Base-by-base conservation (phyloP, 2,113 vertebrate species). In the Laticauda colubrina region DNA sequence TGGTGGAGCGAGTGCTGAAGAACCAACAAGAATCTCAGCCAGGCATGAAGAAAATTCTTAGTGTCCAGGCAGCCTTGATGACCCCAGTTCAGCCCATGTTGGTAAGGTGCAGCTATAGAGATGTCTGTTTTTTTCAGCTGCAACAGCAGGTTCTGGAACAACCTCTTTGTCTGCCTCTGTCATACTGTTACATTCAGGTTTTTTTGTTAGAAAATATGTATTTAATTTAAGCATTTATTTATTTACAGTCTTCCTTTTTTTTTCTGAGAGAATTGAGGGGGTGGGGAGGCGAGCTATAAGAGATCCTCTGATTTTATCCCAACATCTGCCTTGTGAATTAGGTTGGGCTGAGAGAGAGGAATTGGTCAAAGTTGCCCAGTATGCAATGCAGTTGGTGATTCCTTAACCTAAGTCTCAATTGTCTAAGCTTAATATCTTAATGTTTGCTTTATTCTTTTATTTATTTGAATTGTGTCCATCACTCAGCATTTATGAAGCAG, bases 81-180 rank as follows among this genome's bases (percentile, higher is more conserved):
- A 99, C 99, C 5, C 99, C 99, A 0, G 99, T 99, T 55, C 99
- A 99, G 97, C 99, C 99, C 91, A 99, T 99, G 99, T 96, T 99
- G 98, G 99, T 99, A 94, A 97, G 94, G 56, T 24, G 39, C 51
- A 8, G 5, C 15, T 7, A n/a, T 29, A 69, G 61, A 34, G 64
- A 69, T 69, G 29, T 34, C 29, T 5, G 48, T 34, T 29, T n/a
- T 87, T 34, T 51, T 87, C 26, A 29, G 86, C 2, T 54, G 51
- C 11, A 39, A n/a, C 88, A 3, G 6, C 57, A 29, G 34, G 23
- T 14, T 29, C 6, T 51, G 8, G 26, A 69, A 43, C 20, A 18
- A 23, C 29, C 34, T 45, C 43, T 51, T 26, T 8, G 1, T 2
- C 69, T 15, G 1, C 4, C 69, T 24, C 14, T 34, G n/a, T 12